Percentiles rank a stretch among this genome's conserved stretches.
phyloP scores from a whole-genome alignment of 1,140 invertebrate species.

The Trichonephila clavipes region DNA sequence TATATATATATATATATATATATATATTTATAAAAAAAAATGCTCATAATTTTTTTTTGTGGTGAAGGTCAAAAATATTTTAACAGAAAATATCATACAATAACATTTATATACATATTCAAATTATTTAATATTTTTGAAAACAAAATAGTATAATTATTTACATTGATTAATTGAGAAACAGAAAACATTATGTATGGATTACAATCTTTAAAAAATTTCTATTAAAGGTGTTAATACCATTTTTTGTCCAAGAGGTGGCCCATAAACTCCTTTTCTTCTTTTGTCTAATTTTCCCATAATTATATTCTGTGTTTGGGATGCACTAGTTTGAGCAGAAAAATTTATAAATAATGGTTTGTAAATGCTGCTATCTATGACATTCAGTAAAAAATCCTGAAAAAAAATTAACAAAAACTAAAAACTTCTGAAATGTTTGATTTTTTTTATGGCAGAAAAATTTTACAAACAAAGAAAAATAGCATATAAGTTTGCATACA shows the following conservation, averaged over 20 bases:
- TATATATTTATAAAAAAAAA: too few species aligned
- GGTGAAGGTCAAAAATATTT: too few species aligned
- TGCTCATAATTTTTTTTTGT: too few species aligned
- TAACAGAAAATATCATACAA: too few species aligned
- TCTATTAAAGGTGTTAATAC: constrained; percentile 78
- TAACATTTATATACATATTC: too few species aligned
- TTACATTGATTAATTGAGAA: too few species aligned
- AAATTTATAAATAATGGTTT: constrained; percentile 94
- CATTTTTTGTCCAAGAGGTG: constrained; percentile 91
- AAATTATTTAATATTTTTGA: too few species aligned
- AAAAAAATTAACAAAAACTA: constrained; percentile 78
- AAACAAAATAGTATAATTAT: too few species aligned
- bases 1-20: too few species aligned
- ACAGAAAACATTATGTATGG: too few species aligned
- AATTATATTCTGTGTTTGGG: constrained; percentile 96
- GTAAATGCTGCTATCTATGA: constrained; percentile 89
- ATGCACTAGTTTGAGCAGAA: constrained; percentile 95
- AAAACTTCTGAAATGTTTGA: not conserved
- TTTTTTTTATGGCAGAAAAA: not conserved
- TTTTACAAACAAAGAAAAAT: not conserved
- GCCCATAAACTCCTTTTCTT: constrained; percentile 95
- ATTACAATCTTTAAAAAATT: not conserved
- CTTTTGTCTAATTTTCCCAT: constrained; percentile 97
- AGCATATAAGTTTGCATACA: too few species aligned
- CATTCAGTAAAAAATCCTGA: constrained; percentile 91